Percentiles rank a stretch among this genome's conserved stretches.
These are phyloP conservation scores for Diprion similis DNA, from an alignment of 1,140 invertebrate species.

Conservation along the genomic window DNA sequence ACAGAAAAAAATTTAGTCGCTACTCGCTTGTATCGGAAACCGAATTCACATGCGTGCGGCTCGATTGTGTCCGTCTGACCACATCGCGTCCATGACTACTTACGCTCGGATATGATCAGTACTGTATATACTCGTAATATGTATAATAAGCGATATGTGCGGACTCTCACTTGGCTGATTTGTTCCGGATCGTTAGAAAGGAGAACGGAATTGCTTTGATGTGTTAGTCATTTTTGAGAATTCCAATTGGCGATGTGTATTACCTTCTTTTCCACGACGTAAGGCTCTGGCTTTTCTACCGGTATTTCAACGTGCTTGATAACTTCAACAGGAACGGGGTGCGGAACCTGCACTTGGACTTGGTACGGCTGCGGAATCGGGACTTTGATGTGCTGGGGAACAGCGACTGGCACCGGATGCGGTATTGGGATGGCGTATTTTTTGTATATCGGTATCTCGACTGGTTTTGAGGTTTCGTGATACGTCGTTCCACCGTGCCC, in stretches of 20 bases:
- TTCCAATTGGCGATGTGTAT: not conserved
- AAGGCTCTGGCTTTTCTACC: conserved; percentile 78
- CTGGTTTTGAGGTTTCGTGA: conserved; percentile 65
- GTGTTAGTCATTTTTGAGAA: too few relatives aligned
- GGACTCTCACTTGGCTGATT: too few relatives aligned
- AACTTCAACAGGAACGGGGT: conserved; percentile 76
- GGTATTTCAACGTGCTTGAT: conserved; percentile 71
- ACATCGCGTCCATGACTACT: not conserved
- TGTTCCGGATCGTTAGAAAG: too few relatives aligned
- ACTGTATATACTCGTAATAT: not conserved
- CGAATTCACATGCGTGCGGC: not conserved
- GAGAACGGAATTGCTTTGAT: too few relatives aligned
- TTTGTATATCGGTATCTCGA: conserved; percentile 76
- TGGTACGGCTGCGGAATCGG: conserved; percentile 79
- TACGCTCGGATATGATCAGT: not conserved
- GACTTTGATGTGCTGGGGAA: conserved; percentile 76
- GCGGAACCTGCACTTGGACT: conserved; percentile 73
- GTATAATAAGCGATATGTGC: too few relatives aligned
- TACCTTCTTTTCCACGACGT: conserved; percentile 73
- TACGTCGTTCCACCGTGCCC: conserved; percentile 44
- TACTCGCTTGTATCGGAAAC: not conserved
- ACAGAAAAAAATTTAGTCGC: not conserved
- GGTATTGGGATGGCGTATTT: conserved; percentile 78
- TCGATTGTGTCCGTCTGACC: not conserved
- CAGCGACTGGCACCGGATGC: conserved; percentile 75